Conservation (phyloP, 2,888 invertebrate species). For the Chrysomela aeneicollis region DNA sequence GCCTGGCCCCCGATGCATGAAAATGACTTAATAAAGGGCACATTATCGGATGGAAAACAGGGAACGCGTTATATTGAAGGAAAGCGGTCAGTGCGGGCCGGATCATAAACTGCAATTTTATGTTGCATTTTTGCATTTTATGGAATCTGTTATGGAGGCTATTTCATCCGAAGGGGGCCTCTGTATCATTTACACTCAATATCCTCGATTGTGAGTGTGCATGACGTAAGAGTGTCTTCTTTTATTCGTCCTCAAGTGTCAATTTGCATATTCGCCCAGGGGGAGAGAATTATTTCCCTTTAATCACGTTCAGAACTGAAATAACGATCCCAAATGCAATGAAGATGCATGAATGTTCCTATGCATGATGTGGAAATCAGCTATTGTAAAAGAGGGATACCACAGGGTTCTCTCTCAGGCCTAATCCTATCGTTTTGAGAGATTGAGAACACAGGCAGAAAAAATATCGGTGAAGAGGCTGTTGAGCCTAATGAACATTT, state of each 20-base stretch:
- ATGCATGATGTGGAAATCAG: too few species aligned
- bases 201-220: constrained; percentile 40
- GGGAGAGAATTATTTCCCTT: too few species aligned
- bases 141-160: constrained; percentile 50
- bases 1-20: constrained; percentile 31
- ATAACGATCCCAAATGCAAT: too few species aligned
- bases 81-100: constrained; percentile 45
- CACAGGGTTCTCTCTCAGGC: too few species aligned
- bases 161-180: constrained; percentile 44
- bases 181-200: constrained; percentile 3
- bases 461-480: too few species aligned
- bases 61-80: constrained; percentile 17
- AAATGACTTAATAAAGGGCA: constrained; percentile 39
- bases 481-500: too few species aligned
- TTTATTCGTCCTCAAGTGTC: background rate
- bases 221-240: background rate
- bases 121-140: constrained; percentile 52
- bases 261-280: too few species aligned
- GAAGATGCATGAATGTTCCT: too few species aligned
- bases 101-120: constrained; percentile 52
- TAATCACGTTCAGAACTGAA: too few species aligned
- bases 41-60: constrained; percentile 24
- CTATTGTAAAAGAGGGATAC: too few species aligned
- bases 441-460: too few species aligned
- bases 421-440: too few species aligned